Evolutionary conservation across 2,797 vertebrate genomes (phyloP).

Genomic region (Linurgus olivaceus): DNA sequence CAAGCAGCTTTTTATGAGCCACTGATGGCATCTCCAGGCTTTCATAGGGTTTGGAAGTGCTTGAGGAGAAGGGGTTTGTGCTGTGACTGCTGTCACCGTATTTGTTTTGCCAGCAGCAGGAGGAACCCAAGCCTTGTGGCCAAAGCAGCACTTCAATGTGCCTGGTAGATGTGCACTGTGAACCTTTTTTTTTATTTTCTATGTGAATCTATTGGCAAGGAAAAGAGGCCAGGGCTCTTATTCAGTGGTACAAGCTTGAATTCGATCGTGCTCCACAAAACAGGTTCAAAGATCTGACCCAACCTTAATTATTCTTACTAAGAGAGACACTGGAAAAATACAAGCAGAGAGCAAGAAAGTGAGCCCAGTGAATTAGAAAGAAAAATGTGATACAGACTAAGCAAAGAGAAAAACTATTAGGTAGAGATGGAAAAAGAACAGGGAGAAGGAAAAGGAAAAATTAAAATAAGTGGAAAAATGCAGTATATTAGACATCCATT

Average conservation of each 20-base stretch:
- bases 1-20: neutral
- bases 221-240: neutral
- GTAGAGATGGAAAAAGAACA: conserved; percentile 24
- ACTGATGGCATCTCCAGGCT: neutral
- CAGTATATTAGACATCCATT: neutral
- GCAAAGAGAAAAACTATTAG: neutral
- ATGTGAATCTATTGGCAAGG: neutral
- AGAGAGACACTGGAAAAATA: conserved; percentile 19
- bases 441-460: conserved; percentile 33
- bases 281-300: conserved; percentile 18
- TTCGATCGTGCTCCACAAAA: neutral
- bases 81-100: neutral
- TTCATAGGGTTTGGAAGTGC: neutral
- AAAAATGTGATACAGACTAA: conserved; percentile 13
- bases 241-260: neutral
- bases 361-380: conserved; percentile 12
- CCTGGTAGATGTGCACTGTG: neutral
- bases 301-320: neutral
- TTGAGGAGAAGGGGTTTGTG: neutral
- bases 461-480: conserved; percentile 43
- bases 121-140: neutral
- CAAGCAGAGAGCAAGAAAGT: neutral
- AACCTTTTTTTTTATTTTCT: neutral
- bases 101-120: neutral
- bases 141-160: neutral